phyloP scores from a whole-genome alignment of 2,888 invertebrate species.

The Reticulitermes lucifugus region DNA sequence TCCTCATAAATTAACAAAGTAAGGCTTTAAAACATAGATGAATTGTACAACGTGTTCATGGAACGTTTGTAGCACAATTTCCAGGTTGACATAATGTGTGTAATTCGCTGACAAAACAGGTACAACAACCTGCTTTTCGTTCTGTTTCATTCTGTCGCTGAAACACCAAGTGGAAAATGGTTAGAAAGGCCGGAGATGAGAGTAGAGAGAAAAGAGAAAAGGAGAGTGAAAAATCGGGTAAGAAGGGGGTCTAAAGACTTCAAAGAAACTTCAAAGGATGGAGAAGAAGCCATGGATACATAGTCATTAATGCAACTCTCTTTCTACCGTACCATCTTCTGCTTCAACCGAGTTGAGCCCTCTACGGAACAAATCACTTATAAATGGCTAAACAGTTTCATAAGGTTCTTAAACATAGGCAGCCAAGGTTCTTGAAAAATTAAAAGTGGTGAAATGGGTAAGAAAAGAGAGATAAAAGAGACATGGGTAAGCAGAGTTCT shows the following conservation, averaged over 20 bases:
- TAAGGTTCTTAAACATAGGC: constrained; percentile 31
- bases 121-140: too few species aligned
- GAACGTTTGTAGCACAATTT: too few species aligned
- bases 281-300: not conserved
- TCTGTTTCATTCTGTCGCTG: too few species aligned
- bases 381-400: constrained; percentile 38
- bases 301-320: not conserved
- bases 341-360: not conserved
- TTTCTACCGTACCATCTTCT: not conserved
- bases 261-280: constrained; percentile 3
- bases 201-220: not conserved
- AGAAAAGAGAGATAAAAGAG: not conserved
- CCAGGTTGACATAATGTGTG: too few species aligned
- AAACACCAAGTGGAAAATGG: too few species aligned
- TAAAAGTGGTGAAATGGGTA: constrained; percentile 15
- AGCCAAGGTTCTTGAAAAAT: not conserved
- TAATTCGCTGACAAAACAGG: too few species aligned
- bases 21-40: too few species aligned
- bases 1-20: too few species aligned
- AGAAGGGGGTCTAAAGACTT: not conserved
- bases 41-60: too few species aligned
- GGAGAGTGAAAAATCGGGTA: not conserved
- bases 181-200: too few species aligned
- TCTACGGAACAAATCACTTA: constrained; percentile 42
- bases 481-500: not conserved